phyloP scores from a whole-genome alignment of 2,888 invertebrate genomes.

The Caenorhabditis angaria region DNA sequence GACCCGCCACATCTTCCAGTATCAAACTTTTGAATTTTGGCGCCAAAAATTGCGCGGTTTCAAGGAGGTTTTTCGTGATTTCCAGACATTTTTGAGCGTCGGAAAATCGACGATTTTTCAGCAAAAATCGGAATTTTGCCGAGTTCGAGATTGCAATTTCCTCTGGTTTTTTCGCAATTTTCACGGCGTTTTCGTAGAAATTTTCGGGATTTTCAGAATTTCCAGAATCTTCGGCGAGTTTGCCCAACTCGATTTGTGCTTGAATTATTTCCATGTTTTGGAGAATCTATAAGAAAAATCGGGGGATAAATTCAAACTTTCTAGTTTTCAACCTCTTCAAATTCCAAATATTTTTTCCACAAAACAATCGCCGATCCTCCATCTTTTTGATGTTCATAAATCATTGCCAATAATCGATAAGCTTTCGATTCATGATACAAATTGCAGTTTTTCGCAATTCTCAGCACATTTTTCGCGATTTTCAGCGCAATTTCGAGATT shows the following conservation, averaged over 20 bases:
- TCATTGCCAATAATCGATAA: constrained; percentile 36
- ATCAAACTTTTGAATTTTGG: constrained; percentile 29
- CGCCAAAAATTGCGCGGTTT: constrained; percentile 3
- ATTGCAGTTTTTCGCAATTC: background rate
- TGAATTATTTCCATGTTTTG: background rate
- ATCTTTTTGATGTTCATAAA: constrained; percentile 48
- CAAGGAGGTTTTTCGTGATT: constrained; percentile 2
- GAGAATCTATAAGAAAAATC: background rate
- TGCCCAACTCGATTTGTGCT: constrained; percentile 16
- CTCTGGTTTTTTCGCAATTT: constrained; percentile 1
- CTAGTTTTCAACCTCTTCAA: constrained; percentile 1
- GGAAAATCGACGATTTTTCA: background rate
- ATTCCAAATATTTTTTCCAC: constrained; percentile 35
- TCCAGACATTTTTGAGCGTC: constrained; percentile 13
- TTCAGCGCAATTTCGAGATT: constrained; percentile 29
- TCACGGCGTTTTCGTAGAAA: constrained; percentile 17
- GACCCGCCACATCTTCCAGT: constrained; percentile 22
- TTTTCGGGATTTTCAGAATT: constrained; percentile 12
- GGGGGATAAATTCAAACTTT: background rate
- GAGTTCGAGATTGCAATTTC: constrained; percentile 6
- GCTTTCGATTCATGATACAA: constrained; percentile 14
- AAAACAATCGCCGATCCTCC: constrained; percentile 28
- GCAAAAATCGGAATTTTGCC: constrained; percentile 26
- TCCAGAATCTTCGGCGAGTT: constrained; percentile 13
- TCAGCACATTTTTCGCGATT: constrained; percentile 29